A percentile compares a stretch with the other conserved stretches of the same genome.
Conservation (phyloP, 2,888 invertebrate species). For the Xanthorhoe designata region DNA sequence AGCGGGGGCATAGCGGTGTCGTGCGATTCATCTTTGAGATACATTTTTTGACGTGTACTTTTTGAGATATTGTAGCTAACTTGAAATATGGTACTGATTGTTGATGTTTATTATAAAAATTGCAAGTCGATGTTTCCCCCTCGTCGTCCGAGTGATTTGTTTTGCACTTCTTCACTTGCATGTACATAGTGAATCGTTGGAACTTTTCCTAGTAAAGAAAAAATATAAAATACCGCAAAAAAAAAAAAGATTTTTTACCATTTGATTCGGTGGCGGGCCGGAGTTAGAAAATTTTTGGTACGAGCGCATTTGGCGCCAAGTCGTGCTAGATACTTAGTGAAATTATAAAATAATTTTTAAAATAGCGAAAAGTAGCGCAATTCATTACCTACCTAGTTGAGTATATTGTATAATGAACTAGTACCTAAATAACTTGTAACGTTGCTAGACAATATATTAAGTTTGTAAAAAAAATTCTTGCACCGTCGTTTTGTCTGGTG, state of each 20-base stretch:
- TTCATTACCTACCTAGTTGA: slow-evolving; percentile 79
- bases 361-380: slow-evolving; percentile 81
- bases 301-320: slow-evolving; percentile 41
- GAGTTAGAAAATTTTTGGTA: slow-evolving; percentile 41
- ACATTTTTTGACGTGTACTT: slow-evolving; percentile 42
- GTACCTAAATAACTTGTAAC: slow-evolving; percentile 76
- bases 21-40: slow-evolving; percentile 32
- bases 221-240: slow-evolving; percentile 67
- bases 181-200: slow-evolving; percentile 67
- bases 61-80: slow-evolving; percentile 47
- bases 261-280: slow-evolving; percentile 51
- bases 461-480: slow-evolving; percentile 69
- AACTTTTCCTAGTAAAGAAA: slow-evolving; percentile 61
- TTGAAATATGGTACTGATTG: slow-evolving; percentile 43
- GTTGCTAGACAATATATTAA: slow-evolving; percentile 80
- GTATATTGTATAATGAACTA: slow-evolving; percentile 72
- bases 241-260: slow-evolving; percentile 65
- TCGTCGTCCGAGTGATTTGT: slow-evolving; percentile 62
- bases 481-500: slow-evolving; percentile 69
- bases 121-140: slow-evolving; percentile 45
- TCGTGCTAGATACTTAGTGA: slow-evolving; percentile 49
- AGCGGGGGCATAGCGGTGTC: slow-evolving; percentile 60
- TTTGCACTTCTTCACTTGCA: slow-evolving; percentile 73
- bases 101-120: slow-evolving; percentile 45
- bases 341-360: slow-evolving; percentile 63